Evolutionary conservation across 1,140 invertebrate species (phyloP).

Genomic region (Drosophila varians): DNA sequence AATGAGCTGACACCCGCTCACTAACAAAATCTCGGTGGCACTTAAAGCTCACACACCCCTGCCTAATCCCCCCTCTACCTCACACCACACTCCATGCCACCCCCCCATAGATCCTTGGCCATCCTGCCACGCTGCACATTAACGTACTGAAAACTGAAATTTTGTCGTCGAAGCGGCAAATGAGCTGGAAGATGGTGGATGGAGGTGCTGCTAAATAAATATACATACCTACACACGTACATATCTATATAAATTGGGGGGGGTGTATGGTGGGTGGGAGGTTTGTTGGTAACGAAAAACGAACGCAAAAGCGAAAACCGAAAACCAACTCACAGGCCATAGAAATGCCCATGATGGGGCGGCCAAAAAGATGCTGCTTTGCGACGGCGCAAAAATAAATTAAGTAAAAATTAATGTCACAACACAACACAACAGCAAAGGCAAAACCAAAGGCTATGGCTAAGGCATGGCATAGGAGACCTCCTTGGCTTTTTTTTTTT

Average conservation of each 20-base stretch:
- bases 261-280: conserved; percentile 31
- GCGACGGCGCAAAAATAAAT: conserved; percentile 82
- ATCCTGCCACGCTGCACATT: conserved; percentile 47
- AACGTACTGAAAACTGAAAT: conserved; percentile 78
- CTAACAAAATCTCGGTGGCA: conserved; percentile 52
- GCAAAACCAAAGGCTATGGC: conserved; percentile 2
- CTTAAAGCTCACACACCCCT: conserved; percentile 70
- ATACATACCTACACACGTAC: conserved; percentile 24
- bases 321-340: conserved; percentile 38
- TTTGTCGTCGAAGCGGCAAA: conserved; percentile 80
- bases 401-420: conserved; percentile 81
- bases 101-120: background rate
- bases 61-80: background rate
- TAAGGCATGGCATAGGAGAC: too few relatives aligned
- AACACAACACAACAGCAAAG: conserved; percentile 33
- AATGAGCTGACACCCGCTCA: conserved; percentile 46
- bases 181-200: conserved; percentile 63
- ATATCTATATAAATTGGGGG: conserved; percentile 35
- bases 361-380: conserved; percentile 52
- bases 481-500: conserved; percentile 61
- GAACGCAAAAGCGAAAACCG: conserved; percentile 60
- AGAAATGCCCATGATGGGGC: conserved; percentile 39
- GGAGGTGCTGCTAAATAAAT: conserved; percentile 50
- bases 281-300: conserved; percentile 64
- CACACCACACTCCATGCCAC: background rate